Evolutionary conservation across 1,140 invertebrate species (phyloP).

Genomic region (Archegozetes longisetosus): DNA sequence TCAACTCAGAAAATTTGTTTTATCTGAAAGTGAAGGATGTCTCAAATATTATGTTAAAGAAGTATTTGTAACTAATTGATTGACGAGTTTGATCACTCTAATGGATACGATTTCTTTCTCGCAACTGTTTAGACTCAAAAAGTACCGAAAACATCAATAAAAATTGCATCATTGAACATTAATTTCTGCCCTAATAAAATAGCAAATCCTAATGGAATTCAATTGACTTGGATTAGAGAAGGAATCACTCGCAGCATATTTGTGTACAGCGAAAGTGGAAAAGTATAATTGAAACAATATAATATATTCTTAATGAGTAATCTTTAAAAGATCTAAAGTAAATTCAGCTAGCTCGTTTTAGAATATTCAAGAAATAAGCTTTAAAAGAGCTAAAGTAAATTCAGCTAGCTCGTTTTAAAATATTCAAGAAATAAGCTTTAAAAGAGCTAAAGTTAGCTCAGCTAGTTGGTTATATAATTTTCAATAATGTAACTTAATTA

Average conservation of each 20-base stretch:
- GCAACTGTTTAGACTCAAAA: conserved; percentile 31
- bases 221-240: conserved; percentile 64
- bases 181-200: conserved; percentile 69
- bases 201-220: conserved; percentile 52
- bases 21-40: conserved; percentile 58
- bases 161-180: conserved; percentile 65
- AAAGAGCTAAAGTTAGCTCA: too few relatives aligned
- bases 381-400: too few relatives aligned
- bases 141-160: conserved; percentile 64
- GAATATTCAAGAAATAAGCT: too few relatives aligned
- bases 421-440: too few relatives aligned
- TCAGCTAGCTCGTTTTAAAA: too few relatives aligned
- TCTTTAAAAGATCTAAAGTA: too few relatives aligned
- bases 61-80: conserved; percentile 23
- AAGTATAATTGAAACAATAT: conserved; percentile 39
- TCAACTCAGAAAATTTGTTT: conserved; percentile 61
- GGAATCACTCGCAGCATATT: conserved; percentile 65
- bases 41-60: conserved; percentile 73
- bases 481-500: too few relatives aligned
- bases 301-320: too few relatives aligned
- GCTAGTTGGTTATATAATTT: too few relatives aligned
- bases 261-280: conserved; percentile 65
- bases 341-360: too few relatives aligned
- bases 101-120: conserved; percentile 17
- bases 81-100: neutral